Base-by-base conservation (phyloP, 2,888 invertebrate genomes). In the Nemotelus nigrinus region DNA sequence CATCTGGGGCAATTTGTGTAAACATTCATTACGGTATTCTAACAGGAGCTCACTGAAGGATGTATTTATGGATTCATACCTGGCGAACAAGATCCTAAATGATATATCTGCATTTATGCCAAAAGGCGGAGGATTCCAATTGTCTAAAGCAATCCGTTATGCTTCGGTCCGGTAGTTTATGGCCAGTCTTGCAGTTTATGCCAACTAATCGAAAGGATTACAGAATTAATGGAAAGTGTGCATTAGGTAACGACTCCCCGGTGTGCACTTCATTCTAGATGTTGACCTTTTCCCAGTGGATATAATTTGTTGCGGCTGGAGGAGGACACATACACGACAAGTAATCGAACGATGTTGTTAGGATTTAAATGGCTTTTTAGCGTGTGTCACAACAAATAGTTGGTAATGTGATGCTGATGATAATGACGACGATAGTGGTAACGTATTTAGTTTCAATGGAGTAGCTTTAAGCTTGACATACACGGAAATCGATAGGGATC, bases 161-260 rank as follows among this genome's bases (percentile, higher is more conserved):
- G n/a, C 7, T 48, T 39, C 68, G 68, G 53, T 50, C 8, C 50
- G 25, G 4, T 39, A 39, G 39, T 63, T 3, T 48, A 48, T 50
- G 39, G 47, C 50, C 47, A 3, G 4, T 45, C 58, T 47, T n/a
- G 57, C 2, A 44, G 25, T 57, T 7, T n/a, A 72, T 39, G 48
- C 45, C 50, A 72, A 47, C 45, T 60, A 47, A 60, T 60, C 74
- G 74, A 74, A 74, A 74, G 74, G 74, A 74, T 74, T 74, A 74
- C 50, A 45, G 10, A 39, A 74, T 63, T 74, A 74, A 63, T 74
- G 74, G 63, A 10, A 47, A 74, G 63, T 41, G 74, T 63, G 48
- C 5, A 39, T 63, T 39, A 63, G 63, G 41, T 60, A 74, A 74
- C 63, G 43, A n/a, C 41, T 74, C 74, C 74, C 74, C 10, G 41